These are phyloP conservation scores for Eilema caniola DNA, from an alignment of 2,888 invertebrate genomes.

Conservation along the genomic window DNA sequence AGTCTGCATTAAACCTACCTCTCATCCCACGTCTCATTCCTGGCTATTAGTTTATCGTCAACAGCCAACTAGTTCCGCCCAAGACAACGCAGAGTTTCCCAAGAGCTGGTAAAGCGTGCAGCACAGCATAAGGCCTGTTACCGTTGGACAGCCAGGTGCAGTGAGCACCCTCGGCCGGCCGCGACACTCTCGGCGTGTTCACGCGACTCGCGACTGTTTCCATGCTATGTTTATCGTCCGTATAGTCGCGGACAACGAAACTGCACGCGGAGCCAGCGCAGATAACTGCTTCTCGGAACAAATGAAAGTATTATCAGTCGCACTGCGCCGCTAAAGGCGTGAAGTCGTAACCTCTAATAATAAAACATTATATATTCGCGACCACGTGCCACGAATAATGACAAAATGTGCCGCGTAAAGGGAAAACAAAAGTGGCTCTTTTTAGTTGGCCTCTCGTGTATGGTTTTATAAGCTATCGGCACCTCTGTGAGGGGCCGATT, in stretches of 20 bases:
- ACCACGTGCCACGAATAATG: conserved; percentile 84
- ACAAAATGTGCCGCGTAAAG: conserved; percentile 75
- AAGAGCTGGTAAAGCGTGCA: conserved; percentile 17
- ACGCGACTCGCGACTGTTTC: conserved; percentile 42
- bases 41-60: background rate
- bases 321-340: conserved; percentile 77
- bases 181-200: conserved; percentile 34
- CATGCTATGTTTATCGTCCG: conserved; percentile 51
- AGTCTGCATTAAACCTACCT: background rate
- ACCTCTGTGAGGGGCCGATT: conserved; percentile 66
- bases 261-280: conserved; percentile 54
- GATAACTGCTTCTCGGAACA: conserved; percentile 82
- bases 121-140: conserved; percentile 25
- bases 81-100: conserved; percentile 6
- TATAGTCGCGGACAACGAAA: conserved; percentile 55
- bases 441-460: conserved; percentile 67
- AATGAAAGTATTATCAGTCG: conserved; percentile 83
- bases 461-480: conserved; percentile 76
- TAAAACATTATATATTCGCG: conserved; percentile 85
- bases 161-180: conserved; percentile 17
- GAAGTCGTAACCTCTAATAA: conserved; percentile 83
- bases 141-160: background rate
- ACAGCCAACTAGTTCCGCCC: conserved; percentile 1
- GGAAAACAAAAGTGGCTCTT: conserved; percentile 78
- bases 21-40: background rate